These are phyloP conservation scores for Troglohyphantes excavatus DNA, from an alignment of 2,888 invertebrate genomes.

Conservation along the genomic window DNA sequence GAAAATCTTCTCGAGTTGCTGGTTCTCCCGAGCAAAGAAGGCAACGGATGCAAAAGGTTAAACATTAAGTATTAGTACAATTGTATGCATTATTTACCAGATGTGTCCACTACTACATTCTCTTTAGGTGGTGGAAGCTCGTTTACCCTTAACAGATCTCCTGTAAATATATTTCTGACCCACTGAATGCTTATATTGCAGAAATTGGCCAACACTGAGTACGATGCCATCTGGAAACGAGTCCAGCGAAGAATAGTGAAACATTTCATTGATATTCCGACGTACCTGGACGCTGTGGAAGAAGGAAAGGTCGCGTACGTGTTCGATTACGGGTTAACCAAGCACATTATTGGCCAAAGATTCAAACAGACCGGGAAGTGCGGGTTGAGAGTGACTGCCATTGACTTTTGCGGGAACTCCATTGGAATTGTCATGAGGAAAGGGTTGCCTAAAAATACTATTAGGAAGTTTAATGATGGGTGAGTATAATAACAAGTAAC, in stretches of 20 bases:
- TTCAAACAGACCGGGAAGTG: slow-evolving; percentile 13
- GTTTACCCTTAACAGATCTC: too few relatives aligned
- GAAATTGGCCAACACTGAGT: neutral
- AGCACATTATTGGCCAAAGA: slow-evolving; percentile 8
- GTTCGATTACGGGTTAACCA: neutral
- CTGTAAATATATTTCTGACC: too few relatives aligned
- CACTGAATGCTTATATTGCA: neutral
- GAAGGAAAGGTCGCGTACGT: neutral
- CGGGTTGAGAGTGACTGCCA: neutral
- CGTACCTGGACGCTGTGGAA: neutral
- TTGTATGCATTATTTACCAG: too few relatives aligned
- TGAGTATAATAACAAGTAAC: too few relatives aligned
- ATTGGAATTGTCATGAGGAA: slow-evolving; percentile 11
- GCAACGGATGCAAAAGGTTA: too few relatives aligned
- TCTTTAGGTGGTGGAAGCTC: too few relatives aligned
- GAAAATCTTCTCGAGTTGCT: too few relatives aligned
- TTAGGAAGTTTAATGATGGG: slow-evolving; percentile 4
- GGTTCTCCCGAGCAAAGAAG: too few relatives aligned
- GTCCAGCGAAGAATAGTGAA: slow-evolving; percentile 3
- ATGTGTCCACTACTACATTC: too few relatives aligned
- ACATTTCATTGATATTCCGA: neutral
- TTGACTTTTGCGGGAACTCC: slow-evolving; percentile 7
- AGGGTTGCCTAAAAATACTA: neutral
- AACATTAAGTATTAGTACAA: too few relatives aligned
- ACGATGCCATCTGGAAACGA: neutral